These are phyloP conservation scores for Lycocerus yunnanus DNA, from an alignment of 2,888 invertebrate species.

Conservation along the genomic window DNA sequence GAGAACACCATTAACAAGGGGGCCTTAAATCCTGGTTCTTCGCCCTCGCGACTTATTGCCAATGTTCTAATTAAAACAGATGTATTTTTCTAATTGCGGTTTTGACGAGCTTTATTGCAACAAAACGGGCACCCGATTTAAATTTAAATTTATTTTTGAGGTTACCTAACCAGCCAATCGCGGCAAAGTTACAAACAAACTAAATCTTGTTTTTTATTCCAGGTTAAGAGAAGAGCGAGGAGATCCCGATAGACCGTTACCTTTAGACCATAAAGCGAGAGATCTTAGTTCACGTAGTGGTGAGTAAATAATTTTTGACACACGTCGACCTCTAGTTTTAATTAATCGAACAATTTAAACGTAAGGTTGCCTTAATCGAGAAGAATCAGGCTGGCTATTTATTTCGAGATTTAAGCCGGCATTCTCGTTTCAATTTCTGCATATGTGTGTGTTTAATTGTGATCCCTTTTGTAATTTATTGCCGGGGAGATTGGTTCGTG, in stretches of 20 bases:
- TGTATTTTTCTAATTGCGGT: slow-evolving; percentile 50
- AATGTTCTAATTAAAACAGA: slow-evolving; percentile 53
- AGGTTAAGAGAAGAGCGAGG: slow-evolving; percentile 88
- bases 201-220: slow-evolving; percentile 54
- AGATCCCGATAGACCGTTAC: slow-evolving; percentile 80
- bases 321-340: neutral
- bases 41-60: slow-evolving; percentile 46
- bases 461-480: slow-evolving; percentile 52
- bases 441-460: slow-evolving; percentile 56
- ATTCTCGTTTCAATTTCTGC: slow-evolving; percentile 51
- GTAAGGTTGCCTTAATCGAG: slow-evolving; percentile 39
- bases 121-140: slow-evolving; percentile 43
- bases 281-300: slow-evolving; percentile 88
- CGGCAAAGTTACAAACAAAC: slow-evolving; percentile 6
- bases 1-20: slow-evolving; percentile 47
- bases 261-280: slow-evolving; percentile 81
- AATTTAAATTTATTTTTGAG: neutral
- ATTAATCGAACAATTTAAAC: neutral
- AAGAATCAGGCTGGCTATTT: slow-evolving; percentile 46
- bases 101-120: slow-evolving; percentile 21
- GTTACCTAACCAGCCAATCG: neutral
- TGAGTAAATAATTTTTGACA: slow-evolving; percentile 56
- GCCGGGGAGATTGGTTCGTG: slow-evolving; percentile 50
- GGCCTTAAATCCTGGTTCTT: slow-evolving; percentile 40
- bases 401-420: slow-evolving; percentile 47